Conservation (phyloP, 2,797 vertebrate genomes). For the Hippocampus kuda region DNA sequence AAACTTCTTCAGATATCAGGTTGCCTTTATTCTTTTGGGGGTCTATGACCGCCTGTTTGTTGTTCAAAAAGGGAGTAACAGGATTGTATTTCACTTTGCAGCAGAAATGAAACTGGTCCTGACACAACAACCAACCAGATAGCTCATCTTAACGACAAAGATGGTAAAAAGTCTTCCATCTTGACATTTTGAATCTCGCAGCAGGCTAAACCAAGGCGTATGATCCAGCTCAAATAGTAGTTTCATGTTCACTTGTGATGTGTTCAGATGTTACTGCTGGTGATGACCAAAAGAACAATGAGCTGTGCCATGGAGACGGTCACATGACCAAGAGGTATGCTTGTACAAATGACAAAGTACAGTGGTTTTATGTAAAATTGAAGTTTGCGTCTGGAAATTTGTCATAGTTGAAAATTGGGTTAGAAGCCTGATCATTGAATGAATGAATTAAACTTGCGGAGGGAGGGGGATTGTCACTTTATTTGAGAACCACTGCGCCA, state of each 20-base stretch:
- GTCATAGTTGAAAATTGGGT: neutral
- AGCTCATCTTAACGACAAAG: neutral
- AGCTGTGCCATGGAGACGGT: neutral
- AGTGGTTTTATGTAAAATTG: neutral
- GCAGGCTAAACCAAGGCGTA: neutral
- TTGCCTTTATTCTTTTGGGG: slow-evolving; percentile 1
- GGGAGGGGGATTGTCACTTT: neutral
- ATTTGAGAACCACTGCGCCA: neutral
- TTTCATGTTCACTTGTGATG: neutral
- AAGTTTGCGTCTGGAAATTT: neutral
- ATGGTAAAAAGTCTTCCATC: neutral
- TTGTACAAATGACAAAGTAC: neutral
- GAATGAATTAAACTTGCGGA: neutral
- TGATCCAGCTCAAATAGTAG: neutral
- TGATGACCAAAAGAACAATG: neutral
- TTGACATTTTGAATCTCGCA: neutral
- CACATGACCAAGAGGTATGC: slow-evolving; percentile 30
- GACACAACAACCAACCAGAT: neutral
- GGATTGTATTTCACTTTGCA: neutral
- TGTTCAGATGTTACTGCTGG: slow-evolving; percentile 20
- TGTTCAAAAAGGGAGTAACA: neutral
- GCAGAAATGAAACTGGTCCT: neutral
- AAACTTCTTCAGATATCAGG: neutral
- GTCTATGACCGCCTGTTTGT: too few relatives aligned
- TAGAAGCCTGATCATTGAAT: neutral